Percentiles rank a stretch among this genome's conserved stretches.
These are phyloP conservation scores for Allobates femoralis DNA, from an alignment of 2,797 vertebrate species.

Conservation along the genomic window DNA sequence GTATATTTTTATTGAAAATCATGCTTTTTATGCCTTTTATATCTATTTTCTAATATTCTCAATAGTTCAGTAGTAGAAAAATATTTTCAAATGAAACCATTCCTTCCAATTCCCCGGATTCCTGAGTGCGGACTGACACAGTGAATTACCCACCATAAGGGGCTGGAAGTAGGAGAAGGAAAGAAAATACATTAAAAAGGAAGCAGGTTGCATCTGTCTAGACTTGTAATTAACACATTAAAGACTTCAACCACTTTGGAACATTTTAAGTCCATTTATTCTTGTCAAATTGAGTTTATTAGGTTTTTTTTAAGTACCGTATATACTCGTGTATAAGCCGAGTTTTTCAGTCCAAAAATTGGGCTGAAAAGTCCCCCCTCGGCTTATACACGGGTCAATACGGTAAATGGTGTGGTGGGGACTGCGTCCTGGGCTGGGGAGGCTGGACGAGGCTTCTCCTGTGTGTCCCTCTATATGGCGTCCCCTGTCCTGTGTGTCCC, in stretches of 20 bases:
- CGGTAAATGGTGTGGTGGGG: too few species aligned
- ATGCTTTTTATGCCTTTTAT: neutral
- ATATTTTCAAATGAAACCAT: constrained; percentile 12
- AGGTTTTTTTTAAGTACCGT: too few species aligned
- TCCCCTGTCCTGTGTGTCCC: too few species aligned
- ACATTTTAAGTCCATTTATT: neutral
- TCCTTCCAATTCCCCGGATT: neutral
- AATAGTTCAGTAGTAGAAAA: neutral
- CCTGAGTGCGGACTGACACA: neutral
- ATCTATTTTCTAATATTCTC: neutral
- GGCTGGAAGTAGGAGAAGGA: constrained; percentile 1
- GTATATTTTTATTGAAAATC: too few species aligned
- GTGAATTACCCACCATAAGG: neutral
- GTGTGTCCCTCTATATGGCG: too few species aligned
- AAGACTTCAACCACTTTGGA: neutral
- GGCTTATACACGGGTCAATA: too few species aligned
- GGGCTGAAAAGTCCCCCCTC: too few species aligned
- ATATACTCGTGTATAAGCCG: too few species aligned
- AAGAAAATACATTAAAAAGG: constrained; percentile 17
- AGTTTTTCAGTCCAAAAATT: too few species aligned
- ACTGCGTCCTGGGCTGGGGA: too few species aligned
- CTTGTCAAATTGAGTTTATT: neutral
- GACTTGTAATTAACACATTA: constrained; percentile 12
- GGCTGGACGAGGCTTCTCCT: too few species aligned
- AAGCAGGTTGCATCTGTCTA: constrained; percentile 2